Conservation (phyloP, 2,888 invertebrate genomes). For the Sarcophaga caerulescens region DNA sequence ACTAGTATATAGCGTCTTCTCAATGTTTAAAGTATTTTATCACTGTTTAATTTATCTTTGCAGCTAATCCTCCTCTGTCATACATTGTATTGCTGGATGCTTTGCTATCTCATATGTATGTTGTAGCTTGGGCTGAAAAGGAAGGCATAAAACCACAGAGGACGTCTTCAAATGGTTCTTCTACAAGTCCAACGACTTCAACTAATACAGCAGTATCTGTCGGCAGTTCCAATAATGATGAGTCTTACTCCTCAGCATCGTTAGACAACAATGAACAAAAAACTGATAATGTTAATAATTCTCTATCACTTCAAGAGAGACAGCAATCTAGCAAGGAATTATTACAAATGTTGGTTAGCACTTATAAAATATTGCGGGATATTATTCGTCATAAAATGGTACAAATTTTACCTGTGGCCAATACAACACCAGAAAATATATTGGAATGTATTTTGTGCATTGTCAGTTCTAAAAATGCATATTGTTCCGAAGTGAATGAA, state of each 20-base stretch:
- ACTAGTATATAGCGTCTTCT: neutral
- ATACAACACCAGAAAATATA: slow-evolving; percentile 74
- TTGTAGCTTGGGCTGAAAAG: slow-evolving; percentile 79
- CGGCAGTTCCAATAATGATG: slow-evolving; percentile 70
- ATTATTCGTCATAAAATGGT: slow-evolving; percentile 78
- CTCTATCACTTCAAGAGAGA: slow-evolving; percentile 71
- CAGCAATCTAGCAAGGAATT: slow-evolving; percentile 76
- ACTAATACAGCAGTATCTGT: slow-evolving; percentile 59
- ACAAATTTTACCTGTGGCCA: slow-evolving; percentile 76
- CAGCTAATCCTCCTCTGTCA: slow-evolving; percentile 78
- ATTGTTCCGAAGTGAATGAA: slow-evolving; percentile 77
- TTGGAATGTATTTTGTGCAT: slow-evolving; percentile 79
- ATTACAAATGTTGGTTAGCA: slow-evolving; percentile 76
- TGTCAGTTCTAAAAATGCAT: slow-evolving; percentile 77
- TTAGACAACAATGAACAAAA: slow-evolving; percentile 73
- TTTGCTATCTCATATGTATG: slow-evolving; percentile 79
- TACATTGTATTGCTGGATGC: slow-evolving; percentile 79
- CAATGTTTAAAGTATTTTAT: neutral
- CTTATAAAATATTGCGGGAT: slow-evolving; percentile 76
- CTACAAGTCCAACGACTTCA: slow-evolving; percentile 62
- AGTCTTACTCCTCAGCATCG: slow-evolving; percentile 74
- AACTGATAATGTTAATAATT: slow-evolving; percentile 63
- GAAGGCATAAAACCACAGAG: slow-evolving; percentile 75
- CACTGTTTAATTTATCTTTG: slow-evolving; percentile 23
- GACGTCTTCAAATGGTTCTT: slow-evolving; percentile 69